Evolutionary conservation across 2,888 invertebrate genomes (phyloP), one percentile per base, ranked within the genome.

Genomic region (Kuschelorhynchus macadamiae): DNA sequence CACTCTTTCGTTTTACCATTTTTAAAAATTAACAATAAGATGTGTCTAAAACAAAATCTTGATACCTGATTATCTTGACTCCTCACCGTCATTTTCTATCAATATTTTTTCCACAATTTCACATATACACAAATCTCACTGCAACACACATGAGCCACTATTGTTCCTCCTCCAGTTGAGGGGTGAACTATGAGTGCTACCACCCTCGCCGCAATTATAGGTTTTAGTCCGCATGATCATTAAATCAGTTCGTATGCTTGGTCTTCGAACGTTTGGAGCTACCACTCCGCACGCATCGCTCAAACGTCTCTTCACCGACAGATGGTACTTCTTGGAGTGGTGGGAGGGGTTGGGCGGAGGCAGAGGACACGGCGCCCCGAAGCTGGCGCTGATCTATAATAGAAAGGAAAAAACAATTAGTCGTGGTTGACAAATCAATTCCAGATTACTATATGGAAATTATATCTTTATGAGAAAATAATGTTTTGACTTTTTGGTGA

Each of bases 241-340:
- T 74, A 95, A 87, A 82, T 96, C 95, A 4, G 95, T 95, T 70
- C 95, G 87, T 73, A 96, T 93, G 82, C 94, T 94, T 30, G 95
- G 95, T 46, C 95, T 86, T 55, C 95, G 86, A 0, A 93, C 95
- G 80, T 94, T 94, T 1, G 94, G 93, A n/a, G 94, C 92, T 16
- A 95, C 93, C 4, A 94, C 93, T 2, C 95, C 95, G 78, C 94
- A 94, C 1, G 95, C 95, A 79, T 95, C 95, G 72, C 94, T 94
- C 74, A 94, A 85, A 55, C 93, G 87, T 66, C 94, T 86, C 76
- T 94, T 92, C 71, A 95, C 93, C 46, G 93, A 93, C 59, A 95
- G 85, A 1, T 92, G 92, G 77, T 92, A 91, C 82, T 90, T 91
- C 80, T 91, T 91, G 78, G 88, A 87, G 76, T 89, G 87, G 79